Base-by-base conservation (phyloP, 2,888 invertebrate genomes). In the Pristionchus mayeri region DNA sequence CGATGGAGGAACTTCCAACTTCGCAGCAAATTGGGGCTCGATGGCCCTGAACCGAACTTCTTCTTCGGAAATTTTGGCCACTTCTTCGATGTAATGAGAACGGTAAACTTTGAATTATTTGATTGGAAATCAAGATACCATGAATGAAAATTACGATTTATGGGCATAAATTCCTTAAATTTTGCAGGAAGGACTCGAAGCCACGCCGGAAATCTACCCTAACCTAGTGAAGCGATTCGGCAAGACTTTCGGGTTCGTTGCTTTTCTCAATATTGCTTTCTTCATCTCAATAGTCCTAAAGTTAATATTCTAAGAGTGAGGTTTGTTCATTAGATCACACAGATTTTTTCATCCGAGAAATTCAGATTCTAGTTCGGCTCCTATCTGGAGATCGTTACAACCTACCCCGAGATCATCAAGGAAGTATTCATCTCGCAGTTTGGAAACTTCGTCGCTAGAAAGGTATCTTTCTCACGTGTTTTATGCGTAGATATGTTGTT, bases 361-460 rank as follows among this genome's bases (percentile, higher is more conserved):
- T 79, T 50, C 50, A 84, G 84, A 30, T 84, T 67, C 40, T 84
- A 84, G 48, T 71, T 71, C 60, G 84, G 84, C 1, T 78, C 84
- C 16, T 60, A 71, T 9, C 63, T 84, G 24, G 76, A 79, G 11
- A 79, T 84, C 7, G 79, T 84, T 7, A 76, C 54, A 1, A 76
- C 54, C 27, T 78, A 84, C 40, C 78, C 76, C 13, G 79, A 84
- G 34, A 71, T 84, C n/a, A 78, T 60, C 50, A 76, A 78, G 27
- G 84, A 84, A 60, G 76, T 84, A 11, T 84, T 84, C 78, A 79
- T 84, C 30, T 76, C 52, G 34, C 84, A 84, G 75, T 84, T 84
- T 34, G 76, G 60, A 40, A 78, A 79, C 34, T 84, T 84, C 54
- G 79, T 79, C 27, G 84, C 79, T 18, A 52, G 84, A 44, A 67